Base-by-base conservation (phyloP, 1,140 invertebrate species). In the Tetramorium simillimum region DNA sequence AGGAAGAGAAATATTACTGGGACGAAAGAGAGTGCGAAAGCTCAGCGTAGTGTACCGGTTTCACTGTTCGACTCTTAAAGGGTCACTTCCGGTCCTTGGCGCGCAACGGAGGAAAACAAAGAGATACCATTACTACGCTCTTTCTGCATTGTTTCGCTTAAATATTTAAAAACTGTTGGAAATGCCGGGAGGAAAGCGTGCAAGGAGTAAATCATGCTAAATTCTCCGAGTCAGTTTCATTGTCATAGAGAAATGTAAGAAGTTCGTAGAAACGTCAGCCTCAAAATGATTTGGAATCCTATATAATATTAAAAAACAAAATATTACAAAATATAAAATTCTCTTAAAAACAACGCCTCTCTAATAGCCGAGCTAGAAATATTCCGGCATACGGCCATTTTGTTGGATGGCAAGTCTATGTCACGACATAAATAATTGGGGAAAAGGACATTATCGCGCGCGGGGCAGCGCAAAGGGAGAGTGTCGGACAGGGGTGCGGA, bases 371-470 rank as follows among this genome's bases (percentile, higher is more conserved):
- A 33, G 37, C 37, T 60, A 21, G 14, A 43, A 84, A 49, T 51
- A 84, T 49, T 73, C 40, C n/a, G 21, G 69, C 53, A 40, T 58
- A 73, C 40, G 87, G 63, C 62, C 65, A 72, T 89, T 89, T 89
- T 88, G 72, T 62, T 73, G 58, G 49, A 62, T 12, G 80, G 82
- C 53, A 63, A 77, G 81, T 56, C 63, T 76, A 89, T 62, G 87
- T 65, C 18, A 43, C 65, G 76, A 49, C 76, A 90, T 93, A 93
- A 93, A 93, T 93, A 93, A 92, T 93, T 93, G 92, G 89, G 75
- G 77, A 1, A 1, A 87, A 67, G 49, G 87, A 89, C 89, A 92
- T 92, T 92, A 93, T 92, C 90, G 87, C 90, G 87, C 90, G 88
- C 76, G 78, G 78, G 86, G 72, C 53, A 89, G 86, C 89, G 89